Percentiles rank a stretch among this genome's conserved stretches.
Conservation (phyloP, 2,888 invertebrate species). For the Plagiodera versicolora region DNA sequence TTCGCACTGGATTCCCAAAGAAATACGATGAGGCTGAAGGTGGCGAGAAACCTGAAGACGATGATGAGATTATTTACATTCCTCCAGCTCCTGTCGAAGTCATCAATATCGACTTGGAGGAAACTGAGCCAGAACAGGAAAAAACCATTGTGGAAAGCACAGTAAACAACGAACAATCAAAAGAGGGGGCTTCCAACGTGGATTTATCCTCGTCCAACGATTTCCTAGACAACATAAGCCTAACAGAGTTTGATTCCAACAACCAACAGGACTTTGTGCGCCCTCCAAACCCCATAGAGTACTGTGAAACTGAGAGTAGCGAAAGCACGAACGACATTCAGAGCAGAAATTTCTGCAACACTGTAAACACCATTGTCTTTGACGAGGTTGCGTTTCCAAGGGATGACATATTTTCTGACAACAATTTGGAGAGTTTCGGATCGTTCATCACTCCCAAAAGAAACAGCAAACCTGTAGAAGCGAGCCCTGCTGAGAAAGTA, state of each 20-base stretch:
- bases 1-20: conserved; percentile 22
- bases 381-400: conserved; percentile 47
- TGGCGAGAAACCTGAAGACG: conserved; percentile 22
- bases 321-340: conserved; percentile 40
- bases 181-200: not conserved
- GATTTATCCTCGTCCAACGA: conserved; percentile 27
- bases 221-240: conserved; percentile 42
- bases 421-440: conserved; percentile 46
- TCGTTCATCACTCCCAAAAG: conserved; percentile 44
- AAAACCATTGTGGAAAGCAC: not conserved
- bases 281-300: conserved; percentile 38
- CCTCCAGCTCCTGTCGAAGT: conserved; percentile 43
- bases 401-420: conserved; percentile 44
- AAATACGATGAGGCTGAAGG: conserved; percentile 27
- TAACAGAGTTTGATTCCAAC: conserved; percentile 45
- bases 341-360: conserved; percentile 32
- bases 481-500: not conserved
- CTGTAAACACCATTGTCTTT: conserved; percentile 45
- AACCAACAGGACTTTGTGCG: conserved; percentile 36
- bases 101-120: conserved; percentile 41
- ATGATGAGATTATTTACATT: conserved; percentile 43
- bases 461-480: conserved; percentile 11
- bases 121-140: conserved; percentile 15
- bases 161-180: not conserved
- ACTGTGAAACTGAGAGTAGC: conserved; percentile 48